Percentiles rank a stretch among this genome's conserved stretches.
Evolutionary conservation across 2,797 vertebrate species (phyloP).

Genomic region (Poeciliopsis gracilis): DNA sequence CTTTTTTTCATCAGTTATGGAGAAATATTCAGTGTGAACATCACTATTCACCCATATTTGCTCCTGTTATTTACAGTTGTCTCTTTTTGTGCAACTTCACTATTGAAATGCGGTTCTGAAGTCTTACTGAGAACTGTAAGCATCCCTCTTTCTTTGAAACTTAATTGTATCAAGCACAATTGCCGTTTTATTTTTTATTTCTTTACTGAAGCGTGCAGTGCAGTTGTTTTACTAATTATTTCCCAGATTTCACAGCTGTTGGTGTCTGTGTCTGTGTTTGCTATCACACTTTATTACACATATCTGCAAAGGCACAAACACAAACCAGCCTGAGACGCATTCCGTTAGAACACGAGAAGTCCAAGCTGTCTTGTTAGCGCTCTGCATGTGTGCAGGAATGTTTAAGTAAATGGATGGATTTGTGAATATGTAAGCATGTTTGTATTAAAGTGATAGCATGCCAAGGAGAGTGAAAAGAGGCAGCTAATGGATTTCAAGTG

Average conservation of each 20-base stretch:
- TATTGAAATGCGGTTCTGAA: background rate
- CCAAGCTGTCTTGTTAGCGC: conserved; percentile 55
- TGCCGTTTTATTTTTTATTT: conserved; percentile 2
- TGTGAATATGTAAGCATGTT: conserved; percentile 23
- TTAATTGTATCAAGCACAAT: background rate
- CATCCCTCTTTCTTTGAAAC: background rate
- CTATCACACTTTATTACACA: background rate
- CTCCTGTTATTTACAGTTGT: background rate
- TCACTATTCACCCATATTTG: background rate
- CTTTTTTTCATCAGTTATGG: background rate
- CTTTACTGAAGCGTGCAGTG: background rate
- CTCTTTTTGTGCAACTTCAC: background rate
- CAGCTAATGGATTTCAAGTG: conserved; percentile 78
- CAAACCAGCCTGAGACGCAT: conserved; percentile 51
- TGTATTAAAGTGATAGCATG: conserved; percentile 67
- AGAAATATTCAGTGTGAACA: background rate
- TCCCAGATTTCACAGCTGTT: background rate
- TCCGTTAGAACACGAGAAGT: conserved; percentile 70
- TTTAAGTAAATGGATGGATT: conserved; percentile 35
- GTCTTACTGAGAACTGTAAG: background rate
- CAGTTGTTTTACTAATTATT: conserved; percentile 13
- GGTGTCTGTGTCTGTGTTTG: background rate
- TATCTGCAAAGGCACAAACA: conserved; percentile 9
- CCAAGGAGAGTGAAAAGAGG: conserved; percentile 77
- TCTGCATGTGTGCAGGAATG: conserved; percentile 30